Evolutionary conservation across 2,113 vertebrate genomes (phyloP).

Genomic region (Rhea americana): DNA sequence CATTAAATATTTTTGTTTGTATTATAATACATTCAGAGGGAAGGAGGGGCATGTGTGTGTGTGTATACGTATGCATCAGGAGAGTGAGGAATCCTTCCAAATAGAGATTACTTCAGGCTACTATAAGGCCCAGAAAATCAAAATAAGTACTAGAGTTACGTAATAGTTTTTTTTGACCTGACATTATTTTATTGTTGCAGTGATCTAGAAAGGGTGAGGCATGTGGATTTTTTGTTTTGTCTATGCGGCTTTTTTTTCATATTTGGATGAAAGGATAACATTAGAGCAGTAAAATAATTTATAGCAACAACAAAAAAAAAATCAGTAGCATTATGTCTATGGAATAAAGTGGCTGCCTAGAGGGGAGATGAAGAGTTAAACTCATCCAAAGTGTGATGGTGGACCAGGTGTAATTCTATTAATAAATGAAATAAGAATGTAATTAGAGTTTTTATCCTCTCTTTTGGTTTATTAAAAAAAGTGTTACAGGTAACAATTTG

Average conservation of each 20-base stretch:
- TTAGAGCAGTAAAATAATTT: not conserved
- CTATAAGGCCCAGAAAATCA: conserved; percentile 4
- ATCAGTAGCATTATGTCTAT: not conserved
- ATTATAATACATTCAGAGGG: accelerated
- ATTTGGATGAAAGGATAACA: not conserved
- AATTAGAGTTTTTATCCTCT: not conserved
- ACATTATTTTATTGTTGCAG: not conserved
- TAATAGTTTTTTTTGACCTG: not conserved
- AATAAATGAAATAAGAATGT: not conserved
- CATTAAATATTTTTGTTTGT: not conserved
- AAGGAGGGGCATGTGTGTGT: too few relatives aligned
- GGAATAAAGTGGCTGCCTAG: not conserved
- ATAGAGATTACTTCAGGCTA: conserved; percentile 18
- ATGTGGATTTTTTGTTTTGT: not conserved
- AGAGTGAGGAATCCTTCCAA: not conserved
- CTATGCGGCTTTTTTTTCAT: not conserved
- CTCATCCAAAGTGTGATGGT: not conserved
- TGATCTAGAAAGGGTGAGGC: not conserved
- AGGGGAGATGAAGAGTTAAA: not conserved
- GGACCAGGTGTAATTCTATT: not conserved
- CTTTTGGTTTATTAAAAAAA: not conserved
- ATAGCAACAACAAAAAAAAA: not conserved
- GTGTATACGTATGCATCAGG: not conserved
- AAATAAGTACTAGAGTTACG: not conserved
- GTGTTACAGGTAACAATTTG: not conserved